phyloP scores from a whole-genome alignment of 2,888 invertebrate species.

The Drosophila leonis region DNA sequence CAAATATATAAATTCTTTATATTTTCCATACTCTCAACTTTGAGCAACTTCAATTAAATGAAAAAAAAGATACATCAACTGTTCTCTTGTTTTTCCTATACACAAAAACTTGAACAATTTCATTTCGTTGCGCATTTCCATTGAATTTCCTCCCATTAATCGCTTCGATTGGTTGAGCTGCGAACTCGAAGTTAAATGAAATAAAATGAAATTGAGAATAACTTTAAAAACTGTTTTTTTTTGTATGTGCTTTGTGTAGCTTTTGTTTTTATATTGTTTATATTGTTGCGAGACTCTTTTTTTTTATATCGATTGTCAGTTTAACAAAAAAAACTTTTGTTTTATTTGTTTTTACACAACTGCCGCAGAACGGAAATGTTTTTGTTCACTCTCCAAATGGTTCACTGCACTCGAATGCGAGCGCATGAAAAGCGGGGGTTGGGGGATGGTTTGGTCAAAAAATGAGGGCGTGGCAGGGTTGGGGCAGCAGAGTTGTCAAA shows the following conservation, averaged over 20 bases:
- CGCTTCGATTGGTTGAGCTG: conserved; percentile 50
- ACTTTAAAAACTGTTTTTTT: conserved; percentile 35
- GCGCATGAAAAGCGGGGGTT: not conserved
- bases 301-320: conserved; percentile 42
- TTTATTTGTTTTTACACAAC: conserved; percentile 66
- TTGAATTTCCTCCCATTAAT: conserved; percentile 37
- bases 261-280: conserved; percentile 14
- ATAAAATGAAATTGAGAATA: conserved; percentile 45
- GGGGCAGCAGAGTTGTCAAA: conserved; percentile 62
- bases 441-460: conserved; percentile 1
- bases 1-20: no score
- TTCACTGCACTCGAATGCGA: conserved; percentile 78
- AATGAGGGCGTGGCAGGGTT: conserved; percentile 46
- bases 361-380: conserved; percentile 76
- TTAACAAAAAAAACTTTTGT: conserved; percentile 37
- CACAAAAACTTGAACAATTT: conserved; percentile 7
- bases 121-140: conserved; percentile 27
- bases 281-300: conserved; percentile 8
- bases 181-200: conserved; percentile 41
- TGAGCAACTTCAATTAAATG: no score
- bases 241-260: conserved; percentile 18
- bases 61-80: no score
- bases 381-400: conserved; percentile 67
- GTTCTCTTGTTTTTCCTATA: not conserved
- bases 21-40: not conserved